Conservation (phyloP, 1,140 invertebrate species). For the Tachypleus tridentatus region DNA sequence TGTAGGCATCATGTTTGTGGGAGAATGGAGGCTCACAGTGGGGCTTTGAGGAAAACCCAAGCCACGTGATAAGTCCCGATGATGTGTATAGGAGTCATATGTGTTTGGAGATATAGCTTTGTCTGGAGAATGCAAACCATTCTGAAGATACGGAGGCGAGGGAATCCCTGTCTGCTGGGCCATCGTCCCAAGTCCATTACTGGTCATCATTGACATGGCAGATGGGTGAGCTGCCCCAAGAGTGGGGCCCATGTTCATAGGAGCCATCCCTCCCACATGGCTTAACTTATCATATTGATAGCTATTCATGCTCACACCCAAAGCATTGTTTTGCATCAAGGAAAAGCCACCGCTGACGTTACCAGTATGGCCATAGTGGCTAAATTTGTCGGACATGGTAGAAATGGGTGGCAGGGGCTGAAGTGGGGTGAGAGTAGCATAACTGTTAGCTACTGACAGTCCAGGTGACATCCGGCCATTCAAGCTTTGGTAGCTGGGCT, state of each 20-base stretch:
- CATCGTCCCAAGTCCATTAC: constrained; percentile 32
- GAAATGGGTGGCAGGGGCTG: constrained; percentile 91
- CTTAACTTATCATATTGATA: constrained; percentile 31
- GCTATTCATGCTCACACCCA: constrained; percentile 27
- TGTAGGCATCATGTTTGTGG: constrained; percentile 35
- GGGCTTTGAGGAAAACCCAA: constrained; percentile 38
- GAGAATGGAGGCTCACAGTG: constrained; percentile 31
- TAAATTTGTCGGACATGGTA: constrained; percentile 80
- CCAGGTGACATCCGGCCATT: constrained; percentile 27
- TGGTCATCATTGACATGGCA: constrained; percentile 54
- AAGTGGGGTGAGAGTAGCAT: constrained; percentile 70
- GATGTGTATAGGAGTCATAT: constrained; percentile 42
- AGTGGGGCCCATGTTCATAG: constrained; percentile 47
- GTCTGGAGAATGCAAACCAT: constrained; percentile 41
- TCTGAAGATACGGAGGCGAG: constrained; percentile 65
- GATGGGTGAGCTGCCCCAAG: constrained; percentile 46
- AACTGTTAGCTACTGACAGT: constrained; percentile 42
- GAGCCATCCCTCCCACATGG: constrained; percentile 43
- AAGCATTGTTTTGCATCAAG: constrained; percentile 71
- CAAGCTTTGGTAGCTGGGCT: constrained; percentile 24
- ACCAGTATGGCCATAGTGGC: constrained; percentile 35
- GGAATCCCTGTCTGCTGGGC: constrained; percentile 32
- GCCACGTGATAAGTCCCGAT: constrained; percentile 38
- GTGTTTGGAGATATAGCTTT: constrained; percentile 56
- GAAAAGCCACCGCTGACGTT: constrained; percentile 52